Conservation (phyloP, 2,888 invertebrate species). For the Polydrusus pterygomalis region DNA sequence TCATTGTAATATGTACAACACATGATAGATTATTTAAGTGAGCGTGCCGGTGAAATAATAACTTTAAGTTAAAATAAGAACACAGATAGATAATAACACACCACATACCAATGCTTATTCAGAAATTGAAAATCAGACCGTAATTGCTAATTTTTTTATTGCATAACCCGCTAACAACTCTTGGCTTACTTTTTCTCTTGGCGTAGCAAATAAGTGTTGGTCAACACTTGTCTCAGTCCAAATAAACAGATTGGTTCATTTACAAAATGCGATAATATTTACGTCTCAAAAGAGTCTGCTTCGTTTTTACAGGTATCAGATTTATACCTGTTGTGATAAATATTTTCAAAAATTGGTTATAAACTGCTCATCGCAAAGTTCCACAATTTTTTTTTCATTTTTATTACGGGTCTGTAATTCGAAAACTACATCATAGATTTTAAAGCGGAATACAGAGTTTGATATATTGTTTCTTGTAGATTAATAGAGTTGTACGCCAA, state of each 20-base stretch:
- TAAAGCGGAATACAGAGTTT: no score
- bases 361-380: no score
- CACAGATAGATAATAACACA: conserved; percentile 2
- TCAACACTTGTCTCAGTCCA: background rate
- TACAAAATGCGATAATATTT: background rate
- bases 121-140: background rate
- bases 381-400: no score
- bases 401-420: no score
- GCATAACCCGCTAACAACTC: conserved; percentile 1
- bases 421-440: no score
- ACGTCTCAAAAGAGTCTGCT: background rate
- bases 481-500: no score
- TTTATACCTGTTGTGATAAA: no score
- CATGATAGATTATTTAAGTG: background rate
- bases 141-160: conserved; percentile 21
- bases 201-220: background rate
- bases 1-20: no score
- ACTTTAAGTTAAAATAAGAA: background rate
- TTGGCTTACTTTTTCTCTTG: conserved; percentile 15
- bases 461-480: no score
- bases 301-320: no score
- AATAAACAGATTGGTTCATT: background rate
- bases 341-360: no score
- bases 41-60: background rate
- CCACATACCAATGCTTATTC: conserved; percentile 5